phyloP scores from a whole-genome alignment of 1,140 invertebrate species.

The Vollenhovia emeryi region DNA sequence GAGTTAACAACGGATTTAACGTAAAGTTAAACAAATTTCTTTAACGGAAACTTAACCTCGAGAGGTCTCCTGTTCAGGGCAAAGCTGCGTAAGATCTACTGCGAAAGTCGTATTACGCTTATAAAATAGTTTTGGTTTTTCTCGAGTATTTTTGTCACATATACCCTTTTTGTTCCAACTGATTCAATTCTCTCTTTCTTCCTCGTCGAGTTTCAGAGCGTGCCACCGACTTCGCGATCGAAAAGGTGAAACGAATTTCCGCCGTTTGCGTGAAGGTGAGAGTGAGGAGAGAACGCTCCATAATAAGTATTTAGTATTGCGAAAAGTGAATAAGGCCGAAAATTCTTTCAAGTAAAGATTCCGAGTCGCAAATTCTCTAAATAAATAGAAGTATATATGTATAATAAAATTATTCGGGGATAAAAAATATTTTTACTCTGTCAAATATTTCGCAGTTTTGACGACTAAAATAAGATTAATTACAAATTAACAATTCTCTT shows the following conservation, averaged over 20 bases:
- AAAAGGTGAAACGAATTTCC: slow-evolving; percentile 1
- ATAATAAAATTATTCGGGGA: not conserved
- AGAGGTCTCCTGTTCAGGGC: too few relatives aligned
- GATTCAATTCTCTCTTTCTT: not conserved
- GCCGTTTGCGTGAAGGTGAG: not conserved
- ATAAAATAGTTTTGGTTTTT: too few relatives aligned
- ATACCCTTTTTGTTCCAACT: too few relatives aligned
- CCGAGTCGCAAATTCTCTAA: not conserved
- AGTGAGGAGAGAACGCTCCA: not conserved
- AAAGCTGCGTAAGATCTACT: too few relatives aligned
- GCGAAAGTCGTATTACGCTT: too few relatives aligned
- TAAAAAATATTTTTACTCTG: not conserved
- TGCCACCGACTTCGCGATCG: not conserved
- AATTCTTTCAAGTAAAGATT: not conserved
- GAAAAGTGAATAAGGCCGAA: not conserved
- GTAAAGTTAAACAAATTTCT: too few relatives aligned
- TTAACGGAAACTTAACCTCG: too few relatives aligned
- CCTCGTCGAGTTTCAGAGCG: not conserved
- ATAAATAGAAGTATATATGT: not conserved
- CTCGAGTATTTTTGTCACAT: too few relatives aligned
- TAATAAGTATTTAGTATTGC: not conserved
- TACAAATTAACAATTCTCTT: not conserved
- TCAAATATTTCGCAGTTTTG: not conserved
- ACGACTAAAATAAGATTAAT: not conserved
- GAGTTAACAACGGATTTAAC: too few relatives aligned